Evolutionary conservation across 2,113 vertebrate genomes (phyloP), one percentile per base, ranked within the genome.

Genomic region (Dipodomys spectabilis): DNA sequence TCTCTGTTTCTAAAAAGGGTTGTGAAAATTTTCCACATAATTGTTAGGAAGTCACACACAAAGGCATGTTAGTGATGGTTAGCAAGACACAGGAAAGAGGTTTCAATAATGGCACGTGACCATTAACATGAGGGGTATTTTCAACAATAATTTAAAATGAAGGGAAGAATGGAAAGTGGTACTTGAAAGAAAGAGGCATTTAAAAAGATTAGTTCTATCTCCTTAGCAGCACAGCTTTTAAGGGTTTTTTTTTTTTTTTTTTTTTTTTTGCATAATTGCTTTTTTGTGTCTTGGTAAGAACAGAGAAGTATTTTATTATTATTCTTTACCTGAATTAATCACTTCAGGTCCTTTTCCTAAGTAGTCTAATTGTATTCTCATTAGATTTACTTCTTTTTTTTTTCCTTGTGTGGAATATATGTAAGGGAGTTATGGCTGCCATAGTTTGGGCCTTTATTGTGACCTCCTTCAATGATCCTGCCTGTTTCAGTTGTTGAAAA

Each of bases 201-300:
- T 96, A 95, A 69, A 87, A 92, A 94, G 90, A 95, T 96, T 95
- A 96, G 74, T 68, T 35, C 39, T 62, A 62, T 30, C 90, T 82
- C 94, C 84, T 96, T 91, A 90, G 60, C 64, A 82, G 78, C 74
- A 92, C 49, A 75, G 44, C 87, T 91, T 93, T 88, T 96, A 96
- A 96, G 92, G 71, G 27, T 95, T 87, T 95, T 91, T 95, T 96
- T 91, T 87, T 95, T 91, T 95, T 96, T 95, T 87, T 95, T 91
- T 95, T 96, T 91, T 87, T 95, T 91, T 95, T 96, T 91, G 90
- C 82, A 92, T 96, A 97, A 96, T 96, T 96, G 85, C 88, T 71
- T 91, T 95, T 95, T 91, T 8, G 18, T 89, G 68, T 96, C 84
- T 95, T 82, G 93, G 73, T 79, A 94, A 93, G 85, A 92, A 95